Base-by-base conservation (phyloP, 2,888 invertebrate genomes). In the Pristionchus fissidentatus region DNA sequence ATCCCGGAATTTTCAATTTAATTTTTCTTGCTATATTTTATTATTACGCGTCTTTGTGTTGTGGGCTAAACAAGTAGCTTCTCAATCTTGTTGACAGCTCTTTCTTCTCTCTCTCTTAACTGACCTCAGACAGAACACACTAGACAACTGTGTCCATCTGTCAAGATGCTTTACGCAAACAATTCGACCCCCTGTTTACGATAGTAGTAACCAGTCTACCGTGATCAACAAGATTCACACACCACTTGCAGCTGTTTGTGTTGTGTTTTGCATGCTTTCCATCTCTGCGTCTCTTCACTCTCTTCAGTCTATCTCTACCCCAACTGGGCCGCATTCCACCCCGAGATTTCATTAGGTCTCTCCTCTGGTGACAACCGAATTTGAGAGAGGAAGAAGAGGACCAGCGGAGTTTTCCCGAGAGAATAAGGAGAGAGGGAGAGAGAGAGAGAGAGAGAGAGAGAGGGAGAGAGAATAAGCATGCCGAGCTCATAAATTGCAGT, bases 301-400 rank as follows among this genome's bases (percentile, higher is more conserved):
- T 49, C 52, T 66, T 32, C n/a, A 10, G 32, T 2, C 22, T 19
- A 52, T 77, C 32, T 49, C 29, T 75, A 38, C 75, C 13, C 52
- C 52, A 52, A 52, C 19, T 19, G 15, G 13, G 13, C 19, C 35
- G 22, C 8, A 35, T n/a, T 22, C n/a, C 46, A 35, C 29, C 49
- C 43, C 70, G n/a, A 70, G 70, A 70, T 70, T 70, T 70, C 70
- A 70, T 70, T 70, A 70, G 70, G 62, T 66, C 62, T 66, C 7
- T 4, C 35, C n/a, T 13, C n/a, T 2, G 38, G 70, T 41, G 70
- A 70, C 70, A 70, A 70, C 43, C 26, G 41, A 41, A 35, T 70
- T 70, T 70, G 70, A n/a, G n/a, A n/a, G n/a, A n/a, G 38, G 38
- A 26, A 0, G 0, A 41, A 26, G 70, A 13, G 0, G 70, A 43